These are phyloP conservation scores for Trichonephila clavipes DNA, from an alignment of 1,140 invertebrate genomes.

Conservation along the genomic window DNA sequence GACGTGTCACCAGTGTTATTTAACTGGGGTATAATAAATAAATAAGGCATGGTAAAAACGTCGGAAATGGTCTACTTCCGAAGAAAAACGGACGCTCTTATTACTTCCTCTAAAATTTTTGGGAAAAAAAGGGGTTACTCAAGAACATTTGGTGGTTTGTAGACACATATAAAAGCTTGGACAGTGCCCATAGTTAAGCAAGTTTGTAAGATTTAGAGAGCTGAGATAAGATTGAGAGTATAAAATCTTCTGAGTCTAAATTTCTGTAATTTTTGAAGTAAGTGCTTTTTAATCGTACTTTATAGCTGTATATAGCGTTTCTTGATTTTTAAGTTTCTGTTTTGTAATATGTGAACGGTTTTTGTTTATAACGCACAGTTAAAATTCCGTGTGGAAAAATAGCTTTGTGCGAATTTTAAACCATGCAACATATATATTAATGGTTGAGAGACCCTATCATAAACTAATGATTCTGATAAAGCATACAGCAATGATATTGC, in stretches of 20 bases:
- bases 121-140: not conserved
- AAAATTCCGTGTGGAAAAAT: too few relatives aligned
- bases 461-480: too few relatives aligned
- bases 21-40: not conserved
- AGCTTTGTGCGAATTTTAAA: too few relatives aligned
- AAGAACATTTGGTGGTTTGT: too few relatives aligned
- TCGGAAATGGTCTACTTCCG: slow-evolving; percentile 2
- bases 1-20: not conserved
- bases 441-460: too few relatives aligned
- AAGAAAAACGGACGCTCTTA: not conserved
- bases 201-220: not conserved
- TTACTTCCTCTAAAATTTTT: not conserved
- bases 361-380: too few relatives aligned
- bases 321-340: too few relatives aligned
- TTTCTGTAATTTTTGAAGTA: not conserved
- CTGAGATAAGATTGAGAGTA: not conserved
- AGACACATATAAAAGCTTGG: not conserved
- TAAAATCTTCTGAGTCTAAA: not conserved
- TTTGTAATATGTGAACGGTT: too few relatives aligned
- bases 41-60: not conserved
- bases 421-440: too few relatives aligned
- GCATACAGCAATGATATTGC: too few relatives aligned
- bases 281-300: not conserved
- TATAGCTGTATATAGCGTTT: too few relatives aligned
- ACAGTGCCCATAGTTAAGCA: not conserved